Percentiles rank a stretch among this genome's conserved stretches.
Evolutionary conservation across 2,113 vertebrate species (phyloP).

Genomic region (Galbula dea): DNA sequence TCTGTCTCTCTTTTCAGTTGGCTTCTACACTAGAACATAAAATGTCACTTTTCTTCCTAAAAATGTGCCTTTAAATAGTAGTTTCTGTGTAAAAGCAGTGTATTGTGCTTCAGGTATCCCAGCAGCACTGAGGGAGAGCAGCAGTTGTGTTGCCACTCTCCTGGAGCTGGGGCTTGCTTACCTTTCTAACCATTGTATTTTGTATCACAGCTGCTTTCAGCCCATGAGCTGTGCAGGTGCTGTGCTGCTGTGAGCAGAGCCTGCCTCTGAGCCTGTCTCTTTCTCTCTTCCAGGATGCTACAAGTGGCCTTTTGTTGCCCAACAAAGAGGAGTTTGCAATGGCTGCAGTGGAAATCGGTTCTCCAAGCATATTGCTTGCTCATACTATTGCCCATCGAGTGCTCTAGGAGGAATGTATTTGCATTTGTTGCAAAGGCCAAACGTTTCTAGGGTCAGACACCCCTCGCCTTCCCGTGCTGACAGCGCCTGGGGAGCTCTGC

Average conservation of each 20-base stretch:
- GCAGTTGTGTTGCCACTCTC: fast-evolving
- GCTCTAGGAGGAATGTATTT: conserved; percentile 28
- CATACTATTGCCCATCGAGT: conserved; percentile 54
- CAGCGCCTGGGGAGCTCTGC: not conserved
- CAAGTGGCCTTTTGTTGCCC: conserved; percentile 7
- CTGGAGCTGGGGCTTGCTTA: not conserved
- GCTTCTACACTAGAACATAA: not conserved
- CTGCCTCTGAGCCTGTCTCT: not conserved
- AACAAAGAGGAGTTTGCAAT: conserved; percentile 14
- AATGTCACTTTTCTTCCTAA: not conserved
- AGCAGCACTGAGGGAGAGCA: not conserved
- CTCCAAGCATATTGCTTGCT: conserved; percentile 83
- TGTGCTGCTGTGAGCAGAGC: no score
- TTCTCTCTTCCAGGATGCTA: conserved; percentile 47
- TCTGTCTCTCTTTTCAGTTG: not conserved
- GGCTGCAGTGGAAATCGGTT: conserved; percentile 60
- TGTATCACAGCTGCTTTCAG: fast-evolving
- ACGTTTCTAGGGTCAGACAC: not conserved
- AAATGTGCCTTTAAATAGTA: not conserved
- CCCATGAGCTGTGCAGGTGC: fast-evolving
- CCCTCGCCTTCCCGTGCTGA: not conserved
- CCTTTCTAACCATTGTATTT: not conserved
- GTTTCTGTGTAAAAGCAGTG: not conserved
- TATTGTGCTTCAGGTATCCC: not conserved
- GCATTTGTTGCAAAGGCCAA: conserved; percentile 62